Base-by-base conservation (phyloP, 2,113 vertebrate genomes). In the Triplophysa tibetana region DNA sequence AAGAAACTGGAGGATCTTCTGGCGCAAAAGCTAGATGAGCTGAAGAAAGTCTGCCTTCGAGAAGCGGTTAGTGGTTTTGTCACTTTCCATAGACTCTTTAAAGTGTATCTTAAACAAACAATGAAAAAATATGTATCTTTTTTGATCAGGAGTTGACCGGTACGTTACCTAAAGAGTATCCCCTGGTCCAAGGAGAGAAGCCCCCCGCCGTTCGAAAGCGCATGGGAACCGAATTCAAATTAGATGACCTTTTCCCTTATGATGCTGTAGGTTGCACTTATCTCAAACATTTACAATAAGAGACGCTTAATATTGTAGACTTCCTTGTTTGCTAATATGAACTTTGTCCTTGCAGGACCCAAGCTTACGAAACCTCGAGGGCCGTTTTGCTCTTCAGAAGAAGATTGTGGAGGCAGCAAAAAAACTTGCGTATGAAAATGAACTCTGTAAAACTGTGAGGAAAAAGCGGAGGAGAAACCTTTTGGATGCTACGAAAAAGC, bases 341-440 rank as follows among this genome's bases (percentile, higher is more conserved):
- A 24, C 50, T 24, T 61, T n/a, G 29, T n/a, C 12, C 64, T 5
- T 78, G 70, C 41, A 99, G 97, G 97, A 98, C 81, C 95, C 97
- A 1, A 61, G 93, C 77, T 86, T 99, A 77, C 95, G 96, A 86
- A 94, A 96, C 80, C 83, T 99, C 88, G 97, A 99, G 88, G 94
- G 95, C 89, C 94, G 92, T 82, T 98, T 98, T 79, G 89, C 96
- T 19, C 93, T 99, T 80, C 98, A 99, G 87, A 95, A 96, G 85
- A 97, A 98, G 88, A 91, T 99, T 33, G 95, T 98, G 26, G 97
- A 99, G 89, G 97, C 98, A 6, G 95, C 94, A 0, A 93, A 94
- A 87, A 98, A 96, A 87, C 91, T 99, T 17, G 93, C 95, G 75
- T 91, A 21, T 0, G 97, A 98, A 86, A 90, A 89, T 0, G 97